Base-by-base conservation (phyloP, 2,888 invertebrate species). In the Nephrotoma guestfalica region DNA sequence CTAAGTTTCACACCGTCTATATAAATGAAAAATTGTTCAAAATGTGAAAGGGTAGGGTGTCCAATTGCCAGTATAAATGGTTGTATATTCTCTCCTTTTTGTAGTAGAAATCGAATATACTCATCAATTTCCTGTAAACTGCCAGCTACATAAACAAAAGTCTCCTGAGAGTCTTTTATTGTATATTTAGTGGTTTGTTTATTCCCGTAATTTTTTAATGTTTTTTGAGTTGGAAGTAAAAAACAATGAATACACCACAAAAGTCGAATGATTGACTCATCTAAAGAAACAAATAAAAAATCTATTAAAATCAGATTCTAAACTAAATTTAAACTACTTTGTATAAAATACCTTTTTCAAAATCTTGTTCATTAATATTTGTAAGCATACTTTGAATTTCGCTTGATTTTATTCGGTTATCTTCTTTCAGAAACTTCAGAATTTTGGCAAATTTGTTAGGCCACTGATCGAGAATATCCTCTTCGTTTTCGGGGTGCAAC, bases 241-340 rank as follows among this genome's bases (percentile, higher is more conserved):
- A 83, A 87, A 4, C 87, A 85, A 86, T 87, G 87, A 6, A 86
- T 6, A 11, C 86, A 30, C 84, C 86, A 84, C 9, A 86, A 41
- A 1, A 86, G 6, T 57, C 40, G 7, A 41, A 84, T 13, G 15
- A n/a, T 71, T 11, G 9, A 6, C 30, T 41, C 15, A 85, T 83
- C 86, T 83, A 47, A 47, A 47, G 30, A 30, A 30, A 30, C 30
- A 30, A 30, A 30, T 30, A 30, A 30, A 30, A 30, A 30, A 30
- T 30, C 30, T 2, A 30, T 30, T 30, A 30, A 30, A 30, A 30
- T 30, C 30, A 30, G 2, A 30, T 30, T 30, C 2, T 0, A 30
- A 30, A 2, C 30, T 30, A 30, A 30, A 30, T 30, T 30, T 30
- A 30, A 30, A 30, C 30, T 30, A 30, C 2, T 0, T 30, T 30